Evolutionary conservation across 2,888 invertebrate genomes (phyloP).

Genomic region (Syrista parreyssii): DNA sequence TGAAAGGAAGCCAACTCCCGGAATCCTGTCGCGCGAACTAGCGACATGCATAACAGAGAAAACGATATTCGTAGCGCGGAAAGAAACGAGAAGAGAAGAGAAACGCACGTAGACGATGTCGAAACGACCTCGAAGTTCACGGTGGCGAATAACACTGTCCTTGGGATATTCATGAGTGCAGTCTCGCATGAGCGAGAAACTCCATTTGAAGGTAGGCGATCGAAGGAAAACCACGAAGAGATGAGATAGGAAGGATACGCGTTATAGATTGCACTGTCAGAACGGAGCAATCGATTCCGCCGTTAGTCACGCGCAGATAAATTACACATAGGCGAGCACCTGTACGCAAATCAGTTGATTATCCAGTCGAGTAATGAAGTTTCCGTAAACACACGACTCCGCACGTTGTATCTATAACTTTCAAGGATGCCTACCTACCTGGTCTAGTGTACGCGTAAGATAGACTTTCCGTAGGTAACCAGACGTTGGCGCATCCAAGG

Average conservation of each 20-base stretch:
- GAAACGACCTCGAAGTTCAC: neutral
- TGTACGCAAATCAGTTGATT: neutral
- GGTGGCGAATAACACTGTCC: neutral
- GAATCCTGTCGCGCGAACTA: neutral
- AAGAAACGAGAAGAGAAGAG: neutral
- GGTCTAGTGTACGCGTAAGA: neutral
- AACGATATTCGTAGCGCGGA: neutral
- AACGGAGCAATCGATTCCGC: neutral
- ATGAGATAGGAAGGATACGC: neutral
- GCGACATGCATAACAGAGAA: neutral
- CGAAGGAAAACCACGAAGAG: neutral
- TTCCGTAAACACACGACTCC: neutral
- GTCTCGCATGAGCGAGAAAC: neutral
- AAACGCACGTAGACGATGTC: neutral
- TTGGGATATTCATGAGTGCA: neutral
- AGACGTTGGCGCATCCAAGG: neutral
- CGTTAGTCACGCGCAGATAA: neutral
- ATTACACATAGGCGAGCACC: neutral
- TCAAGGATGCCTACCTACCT: neutral
- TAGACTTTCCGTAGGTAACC: neutral
- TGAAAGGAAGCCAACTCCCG: too few species aligned
- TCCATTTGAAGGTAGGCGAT: neutral
- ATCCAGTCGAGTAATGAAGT: neutral
- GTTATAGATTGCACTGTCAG: neutral
- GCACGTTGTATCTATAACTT: neutral